A percentile compares a stretch with the other conserved stretches of the same genome.
Conservation (phyloP, 2,113 vertebrate species). For the Marcusenius ussheri region DNA sequence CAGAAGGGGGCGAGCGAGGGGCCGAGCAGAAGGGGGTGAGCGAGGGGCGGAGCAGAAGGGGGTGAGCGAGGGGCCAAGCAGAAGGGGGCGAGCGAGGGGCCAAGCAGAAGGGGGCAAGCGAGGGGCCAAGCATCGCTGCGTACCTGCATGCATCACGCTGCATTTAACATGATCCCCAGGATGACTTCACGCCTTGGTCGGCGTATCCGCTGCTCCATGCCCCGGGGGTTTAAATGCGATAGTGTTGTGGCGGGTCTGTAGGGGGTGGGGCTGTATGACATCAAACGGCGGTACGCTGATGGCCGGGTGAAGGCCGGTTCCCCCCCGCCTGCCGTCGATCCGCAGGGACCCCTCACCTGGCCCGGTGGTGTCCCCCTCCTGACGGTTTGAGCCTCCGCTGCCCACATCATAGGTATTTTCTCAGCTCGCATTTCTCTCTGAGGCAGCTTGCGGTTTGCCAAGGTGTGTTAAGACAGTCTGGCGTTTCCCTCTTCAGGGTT, state of each 20-base stretch:
- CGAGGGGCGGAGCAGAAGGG: too few species aligned
- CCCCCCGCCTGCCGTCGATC: background rate
- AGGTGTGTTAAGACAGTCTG: background rate
- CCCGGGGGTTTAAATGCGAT: background rate
- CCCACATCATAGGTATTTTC: background rate
- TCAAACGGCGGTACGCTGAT: background rate
- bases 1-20: background rate
- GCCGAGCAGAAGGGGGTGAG: too few species aligned
- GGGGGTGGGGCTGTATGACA: background rate
- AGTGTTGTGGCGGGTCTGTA: background rate
- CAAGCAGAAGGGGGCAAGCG: too few species aligned
- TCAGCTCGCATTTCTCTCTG: background rate
- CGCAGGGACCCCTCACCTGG: background rate
- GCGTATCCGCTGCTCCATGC: background rate
- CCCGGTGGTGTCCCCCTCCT: background rate
- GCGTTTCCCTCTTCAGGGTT: background rate
- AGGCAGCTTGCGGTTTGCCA: background rate
- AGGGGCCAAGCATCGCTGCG: background rate
- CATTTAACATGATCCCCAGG: background rate
- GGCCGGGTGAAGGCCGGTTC: background rate
- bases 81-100: too few species aligned
- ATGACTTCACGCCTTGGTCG: background rate
- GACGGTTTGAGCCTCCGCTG: background rate
- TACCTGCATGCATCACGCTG: background rate
- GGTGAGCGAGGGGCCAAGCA: too few species aligned